Conservation (phyloP, 1,140 invertebrate species). For the Drosophila oshimai region DNA sequence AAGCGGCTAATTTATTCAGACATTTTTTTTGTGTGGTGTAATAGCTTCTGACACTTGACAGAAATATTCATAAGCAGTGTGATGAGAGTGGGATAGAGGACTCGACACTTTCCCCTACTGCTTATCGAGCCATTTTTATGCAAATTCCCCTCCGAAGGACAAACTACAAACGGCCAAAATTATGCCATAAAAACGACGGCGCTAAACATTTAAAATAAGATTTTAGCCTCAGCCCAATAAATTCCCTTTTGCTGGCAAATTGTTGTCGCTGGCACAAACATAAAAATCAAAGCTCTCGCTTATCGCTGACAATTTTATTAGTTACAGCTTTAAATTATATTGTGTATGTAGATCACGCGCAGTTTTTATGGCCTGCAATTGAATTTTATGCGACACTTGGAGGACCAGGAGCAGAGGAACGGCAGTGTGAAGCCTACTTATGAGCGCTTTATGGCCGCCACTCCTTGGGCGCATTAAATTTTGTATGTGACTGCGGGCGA, state of each 20-base stretch:
- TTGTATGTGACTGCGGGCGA: background rate
- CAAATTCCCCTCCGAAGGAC: slow-evolving; percentile 31
- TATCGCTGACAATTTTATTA: slow-evolving; percentile 71
- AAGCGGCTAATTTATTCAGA: slow-evolving; percentile 69
- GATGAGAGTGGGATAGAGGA: slow-evolving; percentile 53
- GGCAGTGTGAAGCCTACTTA: slow-evolving; percentile 52
- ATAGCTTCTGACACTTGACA: slow-evolving; percentile 61
- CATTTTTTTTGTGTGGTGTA: background rate
- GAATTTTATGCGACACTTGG: slow-evolving; percentile 58
- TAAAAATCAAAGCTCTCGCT: slow-evolving; percentile 72
- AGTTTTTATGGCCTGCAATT: slow-evolving; percentile 71
- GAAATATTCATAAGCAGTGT: slow-evolving; percentile 72
- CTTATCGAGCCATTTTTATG: slow-evolving; percentile 61
- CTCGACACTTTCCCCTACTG: slow-evolving; percentile 8
- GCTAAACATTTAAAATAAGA: slow-evolving; percentile 70
- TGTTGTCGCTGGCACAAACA: slow-evolving; percentile 18
- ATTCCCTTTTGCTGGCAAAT: slow-evolving; percentile 34
- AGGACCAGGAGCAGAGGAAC: background rate
- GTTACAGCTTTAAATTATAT: slow-evolving; percentile 75
- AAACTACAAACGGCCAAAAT: slow-evolving; percentile 64
- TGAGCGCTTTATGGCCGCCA: slow-evolving; percentile 37
- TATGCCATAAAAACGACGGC: slow-evolving; percentile 63
- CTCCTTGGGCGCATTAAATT: slow-evolving; percentile 21
- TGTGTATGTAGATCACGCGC: slow-evolving; percentile 65
- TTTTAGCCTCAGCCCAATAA: slow-evolving; percentile 54